Evolutionary conservation across 2,888 invertebrate genomes (phyloP), one percentile per base, ranked within the genome.

Genomic region (Steromphala cineraria): DNA sequence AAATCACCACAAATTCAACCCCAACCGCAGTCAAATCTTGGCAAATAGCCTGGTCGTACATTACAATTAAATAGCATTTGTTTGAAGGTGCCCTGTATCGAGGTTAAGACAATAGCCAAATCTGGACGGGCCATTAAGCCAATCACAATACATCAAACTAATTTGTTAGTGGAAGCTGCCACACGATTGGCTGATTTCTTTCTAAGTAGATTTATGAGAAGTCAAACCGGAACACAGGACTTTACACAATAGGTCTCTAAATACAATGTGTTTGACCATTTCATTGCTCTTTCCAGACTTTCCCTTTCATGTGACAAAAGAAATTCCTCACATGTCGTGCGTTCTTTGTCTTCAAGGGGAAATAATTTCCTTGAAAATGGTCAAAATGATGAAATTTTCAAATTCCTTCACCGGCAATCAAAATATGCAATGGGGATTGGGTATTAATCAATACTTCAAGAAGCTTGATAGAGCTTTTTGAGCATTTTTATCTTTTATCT

Each of bases 121-220:
- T 19, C 62, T 24, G 62, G 62, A 24, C n/a, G 62, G 62, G 24
- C 62, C 62, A 62, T 62, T 62, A 62, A 62, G 62, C 62, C 24
- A 19, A 62, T 62, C 62, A 62, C 28, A 62, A 62, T 62, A 62
- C 62, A 62, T 62, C 62, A 62, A 24, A 62, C 62, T 62, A 62
- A 62, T 24, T 62, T 62, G 62, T 62, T n/a, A 13, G 62, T 28
- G 24, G 56, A 7, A 24, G 28, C 62, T 13, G 62, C 28, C 62
- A 28, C 62, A 24, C 17, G 62, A 62, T 62, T 28, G 62, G 62
- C 62, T 62, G 62, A 62, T 62, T 62, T 62, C 62, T 62, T 62
- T 62, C 28, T 24, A 62, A 62, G 62, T 62, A 62, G 62, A 62
- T 62, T 62, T 62, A 62, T 62, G 15, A 28, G 28, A 15, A 10